Evolutionary conservation across 64 coral and sea anemone species (phyloP).

Genomic region (Montipora cactus): DNA sequence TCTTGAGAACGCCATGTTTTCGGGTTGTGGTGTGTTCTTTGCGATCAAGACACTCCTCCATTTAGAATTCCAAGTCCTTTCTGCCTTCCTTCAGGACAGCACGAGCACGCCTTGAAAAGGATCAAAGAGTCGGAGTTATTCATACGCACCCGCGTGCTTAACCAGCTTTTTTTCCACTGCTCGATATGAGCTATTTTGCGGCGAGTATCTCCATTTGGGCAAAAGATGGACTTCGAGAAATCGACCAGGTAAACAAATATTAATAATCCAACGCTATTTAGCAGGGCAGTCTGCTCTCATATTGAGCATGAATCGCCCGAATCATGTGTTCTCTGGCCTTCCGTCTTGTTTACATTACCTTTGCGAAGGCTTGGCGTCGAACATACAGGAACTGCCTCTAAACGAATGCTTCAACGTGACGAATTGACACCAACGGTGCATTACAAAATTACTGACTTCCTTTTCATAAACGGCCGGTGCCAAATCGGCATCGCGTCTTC

Average conservation of each 20-base stretch:
- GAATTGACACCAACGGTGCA: no score
- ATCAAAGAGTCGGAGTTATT: background rate
- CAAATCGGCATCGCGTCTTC: background rate
- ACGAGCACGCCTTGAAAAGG: constrained; percentile 16
- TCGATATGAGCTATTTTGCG: constrained; percentile 17
- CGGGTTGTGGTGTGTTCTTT: background rate
- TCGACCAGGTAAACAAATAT: constrained; percentile 46
- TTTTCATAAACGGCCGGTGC: background rate
- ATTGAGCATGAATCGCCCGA: background rate
- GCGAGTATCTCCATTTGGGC: constrained; percentile 48
- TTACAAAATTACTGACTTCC: background rate
- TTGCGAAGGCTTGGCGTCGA: constrained; percentile 6
- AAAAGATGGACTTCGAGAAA: constrained; percentile 56
- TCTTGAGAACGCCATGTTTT: constrained; percentile 32
- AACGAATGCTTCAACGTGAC: background rate
- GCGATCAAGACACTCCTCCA: background rate
- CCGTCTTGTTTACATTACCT: constrained; percentile 60
- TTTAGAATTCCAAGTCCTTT: background rate
- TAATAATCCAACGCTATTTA: constrained; percentile 23
- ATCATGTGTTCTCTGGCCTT: background rate
- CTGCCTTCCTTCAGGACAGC: background rate
- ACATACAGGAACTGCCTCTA: background rate
- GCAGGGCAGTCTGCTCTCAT: background rate
- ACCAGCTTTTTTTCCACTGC: background rate
- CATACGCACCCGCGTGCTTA: constrained; percentile 5